Evolutionary conservation across 2,888 invertebrate genomes (phyloP).

Genomic region (Megaustenia siamemsis): DNA sequence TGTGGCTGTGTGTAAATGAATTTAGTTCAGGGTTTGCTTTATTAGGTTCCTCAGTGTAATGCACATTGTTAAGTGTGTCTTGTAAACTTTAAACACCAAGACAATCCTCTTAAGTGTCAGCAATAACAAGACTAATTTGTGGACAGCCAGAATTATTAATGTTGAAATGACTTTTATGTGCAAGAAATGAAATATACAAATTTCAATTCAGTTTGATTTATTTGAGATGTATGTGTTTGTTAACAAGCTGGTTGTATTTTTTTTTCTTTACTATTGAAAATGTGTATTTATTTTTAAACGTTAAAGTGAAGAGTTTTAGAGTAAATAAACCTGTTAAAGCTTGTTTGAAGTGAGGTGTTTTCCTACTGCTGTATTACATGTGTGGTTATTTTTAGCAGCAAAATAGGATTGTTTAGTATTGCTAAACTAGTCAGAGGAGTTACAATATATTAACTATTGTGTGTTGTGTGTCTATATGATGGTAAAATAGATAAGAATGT

Average conservation of each 20-base stretch:
- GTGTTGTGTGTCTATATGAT: no score
- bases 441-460: no score
- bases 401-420: background rate
- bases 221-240: no score
- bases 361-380: background rate
- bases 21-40: slow-evolving; percentile 10
- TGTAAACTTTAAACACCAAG: background rate
- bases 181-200: no score
- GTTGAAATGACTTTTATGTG: no score
- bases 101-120: background rate
- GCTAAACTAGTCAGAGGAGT: background rate
- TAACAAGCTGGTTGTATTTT: no score
- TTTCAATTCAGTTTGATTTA: no score
- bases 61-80: background rate
- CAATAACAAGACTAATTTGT: background rate
- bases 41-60: background rate
- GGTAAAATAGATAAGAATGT: no score
- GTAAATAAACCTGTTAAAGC: background rate
- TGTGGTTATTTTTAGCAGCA: background rate
- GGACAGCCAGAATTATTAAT: background rate
- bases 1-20: background rate
- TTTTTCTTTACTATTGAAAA: no score
- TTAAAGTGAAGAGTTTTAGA: background rate
- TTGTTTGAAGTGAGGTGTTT: background rate
- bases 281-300: no score